Conservation (phyloP, 2,888 invertebrate genomes). For the Pristionchus maxplancki region DNA sequence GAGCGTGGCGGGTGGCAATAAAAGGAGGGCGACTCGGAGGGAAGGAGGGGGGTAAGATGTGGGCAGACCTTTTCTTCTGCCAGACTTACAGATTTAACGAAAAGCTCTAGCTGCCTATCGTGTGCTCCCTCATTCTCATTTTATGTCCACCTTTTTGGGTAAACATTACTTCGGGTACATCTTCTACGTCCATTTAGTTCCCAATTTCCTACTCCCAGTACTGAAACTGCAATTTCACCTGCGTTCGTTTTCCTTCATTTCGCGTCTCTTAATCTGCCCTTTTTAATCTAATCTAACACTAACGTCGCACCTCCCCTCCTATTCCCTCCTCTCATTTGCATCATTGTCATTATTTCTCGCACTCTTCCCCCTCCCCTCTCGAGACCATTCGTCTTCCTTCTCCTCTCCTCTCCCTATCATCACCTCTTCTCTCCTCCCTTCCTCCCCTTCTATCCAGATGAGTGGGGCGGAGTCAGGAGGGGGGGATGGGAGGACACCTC, state of each 20-base stretch:
- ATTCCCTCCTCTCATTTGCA: conserved; percentile 47
- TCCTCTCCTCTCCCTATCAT: neutral
- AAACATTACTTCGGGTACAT: too few species aligned
- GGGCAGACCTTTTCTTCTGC: conserved; percentile 30
- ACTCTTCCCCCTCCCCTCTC: neutral
- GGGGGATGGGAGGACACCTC: neutral
- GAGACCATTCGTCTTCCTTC: conserved; percentile 20
- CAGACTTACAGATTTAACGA: too few species aligned
- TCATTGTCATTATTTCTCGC: conserved; percentile 39
- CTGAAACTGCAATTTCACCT: neutral
- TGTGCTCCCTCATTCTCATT: too few species aligned
- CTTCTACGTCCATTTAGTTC: too few species aligned
- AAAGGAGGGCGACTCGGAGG: neutral
- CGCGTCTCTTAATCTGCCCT: conserved; percentile 7
- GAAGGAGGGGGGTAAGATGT: neutral
- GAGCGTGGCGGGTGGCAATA: conserved; percentile 49
- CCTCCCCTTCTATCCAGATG: neutral
- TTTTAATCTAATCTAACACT: neutral
- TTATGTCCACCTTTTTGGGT: too few species aligned
- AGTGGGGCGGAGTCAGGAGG: conserved; percentile 35
- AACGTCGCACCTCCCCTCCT: neutral
- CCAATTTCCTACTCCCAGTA: neutral
- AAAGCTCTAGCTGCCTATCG: too few species aligned
- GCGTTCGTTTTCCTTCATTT: conserved; percentile 8
- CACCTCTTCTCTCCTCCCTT: neutral